Conservation (phyloP, 2,888 invertebrate genomes). For the Acleris laterana region DNA sequence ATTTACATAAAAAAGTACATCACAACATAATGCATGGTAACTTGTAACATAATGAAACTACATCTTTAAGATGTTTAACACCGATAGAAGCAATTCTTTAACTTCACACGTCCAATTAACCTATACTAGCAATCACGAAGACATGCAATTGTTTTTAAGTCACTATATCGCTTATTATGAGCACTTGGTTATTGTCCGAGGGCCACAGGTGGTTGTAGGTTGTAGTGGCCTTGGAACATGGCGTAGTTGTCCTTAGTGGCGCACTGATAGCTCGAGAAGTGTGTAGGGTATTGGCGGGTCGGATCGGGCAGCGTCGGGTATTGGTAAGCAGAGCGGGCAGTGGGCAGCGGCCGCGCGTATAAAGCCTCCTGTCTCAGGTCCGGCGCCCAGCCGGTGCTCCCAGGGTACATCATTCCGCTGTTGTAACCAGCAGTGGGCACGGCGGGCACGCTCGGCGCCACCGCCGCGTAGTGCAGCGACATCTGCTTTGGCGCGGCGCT, state of each 20-base stretch:
- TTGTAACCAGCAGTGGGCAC: slow-evolving; percentile 57
- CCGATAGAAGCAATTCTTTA: slow-evolving; percentile 9
- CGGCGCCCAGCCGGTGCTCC: slow-evolving; percentile 66
- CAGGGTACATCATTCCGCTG: slow-evolving; percentile 57
- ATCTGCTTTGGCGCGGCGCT: slow-evolving; percentile 43
- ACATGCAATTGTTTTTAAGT: slow-evolving; percentile 24
- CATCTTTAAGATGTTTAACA: slow-evolving; percentile 12
- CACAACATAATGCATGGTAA: slow-evolving; percentile 32
- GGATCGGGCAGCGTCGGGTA: slow-evolving; percentile 18
- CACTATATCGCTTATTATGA: slow-evolving; percentile 1
- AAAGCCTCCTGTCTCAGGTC: slow-evolving; percentile 68
- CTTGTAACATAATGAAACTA: slow-evolving; percentile 17
- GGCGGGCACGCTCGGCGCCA: slow-evolving; percentile 59
- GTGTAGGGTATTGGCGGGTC: slow-evolving; percentile 68
- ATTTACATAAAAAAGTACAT: slow-evolving; percentile 25
- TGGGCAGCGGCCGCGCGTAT: slow-evolving; percentile 52
- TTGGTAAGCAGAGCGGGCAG: slow-evolving; percentile 16
- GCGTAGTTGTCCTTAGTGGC: slow-evolving; percentile 77
- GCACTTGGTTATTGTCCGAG: slow-evolving; percentile 66
- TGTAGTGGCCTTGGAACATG: slow-evolving; percentile 80
- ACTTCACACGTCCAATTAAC: slow-evolving; percentile 3
- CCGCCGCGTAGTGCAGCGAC: slow-evolving; percentile 64
- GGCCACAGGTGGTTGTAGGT: slow-evolving; percentile 75
- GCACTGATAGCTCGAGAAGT: slow-evolving; percentile 71
- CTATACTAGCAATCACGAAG: slow-evolving; percentile 7